Percentiles rank a stretch among this genome's conserved stretches.
These are phyloP conservation scores for Betta splendens DNA, from an alignment of 2,797 vertebrate species.

Conservation along the genomic window DNA sequence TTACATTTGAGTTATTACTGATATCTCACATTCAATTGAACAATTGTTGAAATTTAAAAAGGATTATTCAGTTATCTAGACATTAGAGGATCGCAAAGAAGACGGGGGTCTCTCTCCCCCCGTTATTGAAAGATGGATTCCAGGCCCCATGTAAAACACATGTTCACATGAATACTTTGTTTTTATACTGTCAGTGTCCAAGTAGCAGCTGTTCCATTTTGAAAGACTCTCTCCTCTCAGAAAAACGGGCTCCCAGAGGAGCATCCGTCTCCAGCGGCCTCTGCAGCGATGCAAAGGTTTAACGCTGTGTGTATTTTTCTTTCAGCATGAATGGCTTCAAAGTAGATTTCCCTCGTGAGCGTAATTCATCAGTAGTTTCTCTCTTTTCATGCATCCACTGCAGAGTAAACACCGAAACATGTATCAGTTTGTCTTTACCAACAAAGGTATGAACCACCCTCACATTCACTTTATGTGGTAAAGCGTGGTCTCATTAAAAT, in stretches of 20 bases:
- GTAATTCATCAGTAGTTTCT: conserved; percentile 1
- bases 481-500: conserved; percentile 33
- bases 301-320: not conserved
- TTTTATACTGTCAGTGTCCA: not conserved
- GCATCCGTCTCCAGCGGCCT: not conserved
- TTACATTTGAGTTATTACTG: too few species aligned
- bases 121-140: too few species aligned
- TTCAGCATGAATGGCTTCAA: conserved; percentile 24
- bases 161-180: conserved; percentile 3
- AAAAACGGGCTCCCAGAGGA: not conserved
- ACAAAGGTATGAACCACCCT: not conserved
- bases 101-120: too few species aligned
- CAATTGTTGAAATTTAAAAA: too few species aligned
- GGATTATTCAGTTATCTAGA: too few species aligned
- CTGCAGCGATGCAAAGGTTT: too few species aligned
- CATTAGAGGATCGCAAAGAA: too few species aligned
- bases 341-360: conserved; percentile 4
- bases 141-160: not conserved
- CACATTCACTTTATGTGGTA: not conserved
- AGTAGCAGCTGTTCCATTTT: not conserved
- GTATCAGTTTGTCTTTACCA: too few species aligned
- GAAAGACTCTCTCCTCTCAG: not conserved
- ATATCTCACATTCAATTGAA: too few species aligned
- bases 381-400: conserved; percentile 3
- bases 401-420: not conserved